phyloP scores from a whole-genome alignment of 2,797 vertebrate species.

The Anomalospiza imberbis region DNA sequence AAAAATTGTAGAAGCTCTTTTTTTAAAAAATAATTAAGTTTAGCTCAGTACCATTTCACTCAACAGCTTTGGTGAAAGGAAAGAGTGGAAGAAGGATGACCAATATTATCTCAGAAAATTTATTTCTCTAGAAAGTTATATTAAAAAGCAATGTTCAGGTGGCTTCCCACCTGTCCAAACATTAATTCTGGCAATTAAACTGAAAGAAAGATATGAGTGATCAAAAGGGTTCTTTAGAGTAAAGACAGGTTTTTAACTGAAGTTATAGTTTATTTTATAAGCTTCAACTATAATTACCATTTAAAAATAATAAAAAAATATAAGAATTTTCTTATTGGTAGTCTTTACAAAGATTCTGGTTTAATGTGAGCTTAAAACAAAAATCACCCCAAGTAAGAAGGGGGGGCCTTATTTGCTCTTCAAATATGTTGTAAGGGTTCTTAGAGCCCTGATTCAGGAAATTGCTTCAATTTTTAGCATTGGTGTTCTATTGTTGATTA shows the following conservation, averaged over 20 bases:
- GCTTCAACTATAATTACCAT: not conserved
- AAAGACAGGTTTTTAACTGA: not conserved
- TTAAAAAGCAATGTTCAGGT: not conserved
- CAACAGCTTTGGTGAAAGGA: not conserved
- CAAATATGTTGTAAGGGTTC: not conserved
- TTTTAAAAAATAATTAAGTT: not conserved
- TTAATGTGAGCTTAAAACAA: not conserved
- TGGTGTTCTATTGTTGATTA: not conserved
- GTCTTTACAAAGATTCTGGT: not conserved
- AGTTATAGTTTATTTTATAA: not conserved
- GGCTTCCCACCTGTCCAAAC: conserved; percentile 14
- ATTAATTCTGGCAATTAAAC: conserved; percentile 11
- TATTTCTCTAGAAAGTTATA: not conserved
- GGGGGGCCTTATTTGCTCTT: not conserved
- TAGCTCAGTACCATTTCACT: not conserved
- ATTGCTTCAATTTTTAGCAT: not conserved
- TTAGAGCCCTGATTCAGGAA: not conserved
- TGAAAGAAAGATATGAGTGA: not conserved
- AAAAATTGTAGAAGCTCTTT: not conserved
- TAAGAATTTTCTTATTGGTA: not conserved
- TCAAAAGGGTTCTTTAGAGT: not conserved
- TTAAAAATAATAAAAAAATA: not conserved
- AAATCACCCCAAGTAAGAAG: not conserved
- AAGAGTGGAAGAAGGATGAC: not conserved
- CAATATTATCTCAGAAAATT: conserved; percentile 25